Evolutionary conservation across 2,797 vertebrate genomes (phyloP).

Genomic region (Neomorphus geoffroyi): DNA sequence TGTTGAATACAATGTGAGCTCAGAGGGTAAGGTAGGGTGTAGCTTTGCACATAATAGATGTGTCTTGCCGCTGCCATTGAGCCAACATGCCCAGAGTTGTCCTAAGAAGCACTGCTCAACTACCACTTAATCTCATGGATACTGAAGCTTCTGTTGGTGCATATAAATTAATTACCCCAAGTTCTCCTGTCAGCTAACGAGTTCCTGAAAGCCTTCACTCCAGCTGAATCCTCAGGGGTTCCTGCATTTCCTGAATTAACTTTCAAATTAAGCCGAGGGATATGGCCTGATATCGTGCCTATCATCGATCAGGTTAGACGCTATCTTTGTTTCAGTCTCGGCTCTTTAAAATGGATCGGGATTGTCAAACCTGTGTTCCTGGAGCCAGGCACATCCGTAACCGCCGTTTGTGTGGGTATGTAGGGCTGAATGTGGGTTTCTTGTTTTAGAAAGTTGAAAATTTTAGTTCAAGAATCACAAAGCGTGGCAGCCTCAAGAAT

Average conservation of each 20-base stretch:
- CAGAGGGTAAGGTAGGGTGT: not conserved
- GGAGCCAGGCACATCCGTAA: accelerated
- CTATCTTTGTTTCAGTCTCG: not conserved
- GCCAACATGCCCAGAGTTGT: accelerated
- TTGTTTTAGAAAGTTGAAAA: not conserved
- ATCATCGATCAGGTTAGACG: not conserved
- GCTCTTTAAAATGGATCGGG: not conserved
- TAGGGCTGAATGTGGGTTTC: not conserved
- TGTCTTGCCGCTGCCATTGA: not conserved
- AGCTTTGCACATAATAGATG: not conserved
- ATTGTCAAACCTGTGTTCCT: not conserved
- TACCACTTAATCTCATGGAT: not conserved
- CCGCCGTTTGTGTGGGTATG: not conserved
- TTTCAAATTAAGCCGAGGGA: not conserved
- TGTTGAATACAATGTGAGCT: not conserved
- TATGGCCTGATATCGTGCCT: not conserved
- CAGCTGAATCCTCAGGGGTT: not conserved
- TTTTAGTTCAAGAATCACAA: not conserved
- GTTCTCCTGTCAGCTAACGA: not conserved
- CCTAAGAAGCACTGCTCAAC: not conserved
- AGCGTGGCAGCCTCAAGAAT: not conserved
- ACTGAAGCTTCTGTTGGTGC: not conserved
- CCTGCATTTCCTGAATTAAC: not conserved
- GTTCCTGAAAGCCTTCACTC: not conserved
- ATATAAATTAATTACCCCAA: not conserved